phyloP scores from a whole-genome alignment of 2,797 vertebrate genomes.

The Mycteria americana region DNA sequence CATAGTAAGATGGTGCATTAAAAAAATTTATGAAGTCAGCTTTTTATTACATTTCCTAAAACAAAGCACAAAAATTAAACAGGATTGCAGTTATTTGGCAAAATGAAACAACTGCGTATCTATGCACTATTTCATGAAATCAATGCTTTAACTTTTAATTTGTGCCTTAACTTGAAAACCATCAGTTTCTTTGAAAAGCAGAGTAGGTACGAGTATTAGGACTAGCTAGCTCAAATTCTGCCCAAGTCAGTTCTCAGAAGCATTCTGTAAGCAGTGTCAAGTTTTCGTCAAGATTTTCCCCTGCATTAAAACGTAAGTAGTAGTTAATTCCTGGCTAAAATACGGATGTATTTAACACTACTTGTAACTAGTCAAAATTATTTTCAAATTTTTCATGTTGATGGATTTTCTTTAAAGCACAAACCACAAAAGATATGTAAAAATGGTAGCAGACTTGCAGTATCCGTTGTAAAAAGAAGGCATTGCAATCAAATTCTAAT shows the following conservation, averaged over 20 bases:
- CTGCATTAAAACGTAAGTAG: background rate
- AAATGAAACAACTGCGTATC: background rate
- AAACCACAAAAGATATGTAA: background rate
- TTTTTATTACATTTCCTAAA: background rate
- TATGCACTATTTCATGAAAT: background rate
- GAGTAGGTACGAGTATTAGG: background rate
- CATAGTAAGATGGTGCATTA: background rate
- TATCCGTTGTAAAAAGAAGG: background rate
- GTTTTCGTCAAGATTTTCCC: background rate
- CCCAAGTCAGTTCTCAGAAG: background rate
- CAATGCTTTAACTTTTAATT: background rate
- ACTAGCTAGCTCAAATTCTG: background rate
- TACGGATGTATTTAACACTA: background rate
- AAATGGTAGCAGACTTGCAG: background rate
- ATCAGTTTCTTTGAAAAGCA: background rate
- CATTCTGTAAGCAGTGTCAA: background rate
- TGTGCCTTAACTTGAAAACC: conserved; percentile 27
- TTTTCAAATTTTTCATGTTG: background rate
- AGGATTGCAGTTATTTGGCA: background rate
- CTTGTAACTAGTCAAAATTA: background rate
- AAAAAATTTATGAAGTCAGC: background rate
- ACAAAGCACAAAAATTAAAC: background rate
- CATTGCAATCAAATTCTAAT: background rate
- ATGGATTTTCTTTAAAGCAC: conserved; percentile 35
- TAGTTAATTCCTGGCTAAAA: background rate